Conservation (phyloP, 2,888 invertebrate genomes). For the Hylaea fasciaria region DNA sequence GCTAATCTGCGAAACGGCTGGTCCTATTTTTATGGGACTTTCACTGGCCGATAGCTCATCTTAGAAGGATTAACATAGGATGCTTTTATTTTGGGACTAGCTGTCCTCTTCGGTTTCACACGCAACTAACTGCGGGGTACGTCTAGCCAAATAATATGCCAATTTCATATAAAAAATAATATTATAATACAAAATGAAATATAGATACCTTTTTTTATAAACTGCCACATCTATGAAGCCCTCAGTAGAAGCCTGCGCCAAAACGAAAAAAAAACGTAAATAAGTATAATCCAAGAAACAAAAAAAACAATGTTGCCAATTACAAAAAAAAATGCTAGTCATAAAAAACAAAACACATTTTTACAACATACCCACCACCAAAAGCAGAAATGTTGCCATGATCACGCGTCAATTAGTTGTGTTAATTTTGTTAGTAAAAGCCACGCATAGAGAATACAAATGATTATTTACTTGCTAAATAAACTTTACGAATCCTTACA, state of each 20-base stretch:
- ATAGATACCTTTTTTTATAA: slow-evolving; percentile 41
- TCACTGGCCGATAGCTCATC: too few species aligned
- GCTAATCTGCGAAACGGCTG: too few species aligned
- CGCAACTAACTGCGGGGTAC: too few species aligned
- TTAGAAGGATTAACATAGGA: too few species aligned
- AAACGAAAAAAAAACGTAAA: slow-evolving; percentile 47
- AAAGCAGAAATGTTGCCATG: slow-evolving; percentile 11
- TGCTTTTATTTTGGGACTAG: too few species aligned
- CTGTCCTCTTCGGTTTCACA: too few species aligned
- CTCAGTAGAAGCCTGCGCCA: slow-evolving; percentile 71
- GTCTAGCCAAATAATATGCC: not conserved
- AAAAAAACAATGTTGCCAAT: slow-evolving; percentile 39
- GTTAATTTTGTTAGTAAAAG: slow-evolving; percentile 1
- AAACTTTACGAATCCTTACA: too few species aligned
- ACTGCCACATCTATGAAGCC: slow-evolving; percentile 38
- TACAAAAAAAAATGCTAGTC: slow-evolving; percentile 24
- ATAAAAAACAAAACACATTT: slow-evolving; percentile 9
- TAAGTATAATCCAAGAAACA: slow-evolving; percentile 16
- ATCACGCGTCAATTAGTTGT: too few species aligned
- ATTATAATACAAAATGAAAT: not conserved
- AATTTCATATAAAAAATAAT: not conserved
- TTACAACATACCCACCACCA: slow-evolving; percentile 6
- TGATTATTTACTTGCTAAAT: too few species aligned
- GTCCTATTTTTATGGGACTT: too few species aligned
- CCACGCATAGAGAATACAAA: not conserved